Evolutionary conservation across 2,113 vertebrate genomes (phyloP).

Genomic region (Lepus europaeus): DNA sequence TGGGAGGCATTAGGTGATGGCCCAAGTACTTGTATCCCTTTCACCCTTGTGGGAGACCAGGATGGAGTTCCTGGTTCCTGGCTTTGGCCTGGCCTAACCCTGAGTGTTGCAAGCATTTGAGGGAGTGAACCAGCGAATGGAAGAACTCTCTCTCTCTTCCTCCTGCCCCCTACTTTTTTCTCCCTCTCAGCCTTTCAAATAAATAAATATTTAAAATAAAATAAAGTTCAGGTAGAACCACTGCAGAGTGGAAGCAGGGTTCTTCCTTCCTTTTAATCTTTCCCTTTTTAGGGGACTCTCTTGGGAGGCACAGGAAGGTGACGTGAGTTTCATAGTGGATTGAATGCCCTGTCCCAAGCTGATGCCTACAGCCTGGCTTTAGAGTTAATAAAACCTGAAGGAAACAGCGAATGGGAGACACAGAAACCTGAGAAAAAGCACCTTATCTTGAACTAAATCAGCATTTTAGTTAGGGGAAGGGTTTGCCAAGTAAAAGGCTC

Average conservation of each 20-base stretch:
- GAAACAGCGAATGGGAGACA: slow-evolving; percentile 49
- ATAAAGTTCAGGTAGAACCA: neutral
- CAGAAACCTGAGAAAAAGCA: slow-evolving; percentile 51
- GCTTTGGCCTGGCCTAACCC: no score
- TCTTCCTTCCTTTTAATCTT: neutral
- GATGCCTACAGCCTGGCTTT: neutral
- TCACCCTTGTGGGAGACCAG: no score
- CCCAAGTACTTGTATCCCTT: no score
- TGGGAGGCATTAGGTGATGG: no score
- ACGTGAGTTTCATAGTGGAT: no score
- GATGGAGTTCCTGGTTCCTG: no score
- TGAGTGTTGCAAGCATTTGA: no score
- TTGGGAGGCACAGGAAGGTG: neutral
- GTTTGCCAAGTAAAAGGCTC: slow-evolving; percentile 60
- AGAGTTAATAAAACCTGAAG: slow-evolving; percentile 42
- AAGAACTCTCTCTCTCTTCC: no score
- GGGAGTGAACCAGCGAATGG: no score
- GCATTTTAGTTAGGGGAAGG: slow-evolving; percentile 35
- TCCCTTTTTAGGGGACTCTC: neutral
- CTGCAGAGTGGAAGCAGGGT: neutral
- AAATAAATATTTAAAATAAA: neutral
- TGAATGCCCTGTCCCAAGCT: neutral
- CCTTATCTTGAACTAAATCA: slow-evolving; percentile 74
- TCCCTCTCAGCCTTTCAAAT: no score
- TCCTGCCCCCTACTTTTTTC: no score